These are phyloP conservation scores for Coluber constrictor DNA, from an alignment of 2,797 vertebrate genomes.

Conservation along the genomic window DNA sequence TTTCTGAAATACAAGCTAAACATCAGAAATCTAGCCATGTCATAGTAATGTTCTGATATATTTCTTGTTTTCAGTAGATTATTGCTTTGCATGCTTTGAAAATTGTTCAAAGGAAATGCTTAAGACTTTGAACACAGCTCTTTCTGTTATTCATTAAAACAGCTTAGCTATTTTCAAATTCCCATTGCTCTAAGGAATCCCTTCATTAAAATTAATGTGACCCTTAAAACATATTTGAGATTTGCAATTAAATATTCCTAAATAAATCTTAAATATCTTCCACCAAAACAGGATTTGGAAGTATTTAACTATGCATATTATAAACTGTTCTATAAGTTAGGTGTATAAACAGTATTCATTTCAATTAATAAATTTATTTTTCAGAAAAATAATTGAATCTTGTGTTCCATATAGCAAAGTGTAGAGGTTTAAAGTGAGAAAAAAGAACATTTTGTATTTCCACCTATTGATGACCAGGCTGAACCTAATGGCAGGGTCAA, in stretches of 20 bases:
- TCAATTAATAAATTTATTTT: slow-evolving; percentile 17
- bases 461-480: background rate
- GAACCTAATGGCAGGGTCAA: background rate
- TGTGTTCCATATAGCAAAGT: background rate
- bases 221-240: background rate
- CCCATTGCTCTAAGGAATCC: background rate
- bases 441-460: slow-evolving; percentile 10
- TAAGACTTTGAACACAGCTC: background rate
- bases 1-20: background rate
- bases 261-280: background rate
- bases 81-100: background rate
- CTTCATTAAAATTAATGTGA: background rate
- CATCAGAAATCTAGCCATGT: background rate
- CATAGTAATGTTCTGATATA: background rate
- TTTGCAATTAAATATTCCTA: background rate
- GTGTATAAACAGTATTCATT: slow-evolving; percentile 38
- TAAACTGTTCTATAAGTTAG: background rate
- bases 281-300: background rate
- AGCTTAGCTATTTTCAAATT: background rate
- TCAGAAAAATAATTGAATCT: slow-evolving; percentile 16
- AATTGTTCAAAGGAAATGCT: background rate
- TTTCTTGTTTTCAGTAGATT: background rate
- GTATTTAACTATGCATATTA: background rate
- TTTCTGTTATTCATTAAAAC: background rate
- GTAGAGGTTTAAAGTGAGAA: background rate